Percentiles rank a stretch among this genome's conserved stretches.
phyloP scores from a whole-genome alignment of 2,797 vertebrate species.

The Gymnocypris eckloni region DNA sequence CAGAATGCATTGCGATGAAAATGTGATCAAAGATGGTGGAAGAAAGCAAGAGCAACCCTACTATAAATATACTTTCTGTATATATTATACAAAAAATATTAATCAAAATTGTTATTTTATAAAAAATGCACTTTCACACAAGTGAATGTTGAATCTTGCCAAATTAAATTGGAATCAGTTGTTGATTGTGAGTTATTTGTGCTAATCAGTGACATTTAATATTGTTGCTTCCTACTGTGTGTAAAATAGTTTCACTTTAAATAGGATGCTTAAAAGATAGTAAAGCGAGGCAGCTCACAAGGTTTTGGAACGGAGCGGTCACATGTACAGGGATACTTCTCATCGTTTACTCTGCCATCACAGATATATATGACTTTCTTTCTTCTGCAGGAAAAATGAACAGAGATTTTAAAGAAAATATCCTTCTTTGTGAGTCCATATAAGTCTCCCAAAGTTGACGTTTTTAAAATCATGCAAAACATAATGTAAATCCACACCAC shows the following conservation, averaged over 20 bases:
- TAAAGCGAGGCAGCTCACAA: neutral
- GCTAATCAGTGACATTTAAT: neutral
- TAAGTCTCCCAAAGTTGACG: neutral
- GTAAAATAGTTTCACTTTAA: neutral
- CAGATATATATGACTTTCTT: neutral
- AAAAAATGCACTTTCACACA: slow-evolving; percentile 1
- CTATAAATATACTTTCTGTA: neutral
- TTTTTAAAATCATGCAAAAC: neutral
- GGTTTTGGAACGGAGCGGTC: neutral
- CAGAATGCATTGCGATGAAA: neutral
- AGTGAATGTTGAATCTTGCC: neutral
- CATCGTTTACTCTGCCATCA: neutral
- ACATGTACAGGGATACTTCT: neutral
- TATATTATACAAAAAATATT: neutral
- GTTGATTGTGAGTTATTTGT: neutral
- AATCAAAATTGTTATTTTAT: neutral
- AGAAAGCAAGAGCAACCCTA: neutral
- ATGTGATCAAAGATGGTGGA: neutral
- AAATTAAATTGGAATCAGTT: neutral
- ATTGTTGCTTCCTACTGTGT: neutral
- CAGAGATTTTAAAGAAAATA: neutral
- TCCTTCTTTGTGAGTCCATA: neutral
- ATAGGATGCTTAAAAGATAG: neutral
- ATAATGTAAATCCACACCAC: neutral
- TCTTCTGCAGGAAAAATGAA: neutral